Evolutionary conservation across 2,888 invertebrate species (phyloP).

Genomic region (Amphipyra berbera): DNA sequence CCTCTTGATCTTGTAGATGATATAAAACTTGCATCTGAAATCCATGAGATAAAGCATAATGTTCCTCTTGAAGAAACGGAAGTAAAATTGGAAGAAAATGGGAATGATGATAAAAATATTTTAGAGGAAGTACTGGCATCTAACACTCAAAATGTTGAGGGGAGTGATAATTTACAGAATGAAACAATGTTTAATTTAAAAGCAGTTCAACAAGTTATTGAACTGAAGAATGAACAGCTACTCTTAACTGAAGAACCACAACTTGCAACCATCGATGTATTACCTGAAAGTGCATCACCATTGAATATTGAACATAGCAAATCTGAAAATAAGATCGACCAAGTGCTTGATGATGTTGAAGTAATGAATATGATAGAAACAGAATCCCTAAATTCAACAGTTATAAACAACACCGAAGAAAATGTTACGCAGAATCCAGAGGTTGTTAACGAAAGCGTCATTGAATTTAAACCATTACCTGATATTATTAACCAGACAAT

Average conservation of each 20-base stretch:
- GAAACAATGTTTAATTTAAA: not conserved
- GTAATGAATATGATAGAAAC: conserved; percentile 8
- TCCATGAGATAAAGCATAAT: conserved; percentile 16
- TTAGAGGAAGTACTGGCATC: not conserved
- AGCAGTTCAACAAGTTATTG: conserved; percentile 16
- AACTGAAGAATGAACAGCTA: conserved; percentile 1
- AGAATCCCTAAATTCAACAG: conserved; percentile 17
- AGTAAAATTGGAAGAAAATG: conserved; percentile 9
- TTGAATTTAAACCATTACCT: conserved; percentile 52
- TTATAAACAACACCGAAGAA: conserved; percentile 2
- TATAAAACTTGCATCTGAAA: conserved; percentile 15
- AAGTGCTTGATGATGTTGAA: conserved; percentile 3
- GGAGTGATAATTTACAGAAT: conserved; percentile 10
- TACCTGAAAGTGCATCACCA: conserved; percentile 13
- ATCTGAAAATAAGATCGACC: conserved; percentile 5
- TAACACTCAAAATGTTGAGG: conserved; percentile 4
- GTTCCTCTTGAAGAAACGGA: conserved; percentile 11
- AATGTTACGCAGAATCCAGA: conserved; percentile 3
- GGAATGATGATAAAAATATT: conserved; percentile 3
- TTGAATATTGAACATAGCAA: conserved; percentile 2
- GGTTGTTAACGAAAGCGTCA: conserved; percentile 44
- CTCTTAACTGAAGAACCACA: conserved; percentile 7
- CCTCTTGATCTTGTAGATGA: conserved; percentile 42
- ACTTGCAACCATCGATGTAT: not conserved
- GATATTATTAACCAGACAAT: conserved; percentile 61